Evolutionary conservation across 2,113 vertebrate genomes (phyloP), one percentile per base, ranked within the genome.

Genomic region (Strigops habroptila): DNA sequence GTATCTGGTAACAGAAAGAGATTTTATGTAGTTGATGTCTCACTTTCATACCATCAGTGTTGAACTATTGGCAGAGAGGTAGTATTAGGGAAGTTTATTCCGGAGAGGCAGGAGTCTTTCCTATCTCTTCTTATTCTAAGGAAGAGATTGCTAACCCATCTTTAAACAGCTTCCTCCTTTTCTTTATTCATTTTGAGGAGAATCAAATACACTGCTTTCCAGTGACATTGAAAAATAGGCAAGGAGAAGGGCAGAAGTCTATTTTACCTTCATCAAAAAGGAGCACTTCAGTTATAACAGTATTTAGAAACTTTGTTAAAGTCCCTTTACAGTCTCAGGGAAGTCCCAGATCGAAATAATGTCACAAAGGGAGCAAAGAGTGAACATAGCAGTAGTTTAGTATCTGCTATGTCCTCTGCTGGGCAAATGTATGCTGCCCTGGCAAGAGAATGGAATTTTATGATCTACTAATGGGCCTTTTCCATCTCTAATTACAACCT

Each of bases 401-500:
- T 88, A 52, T 48, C 88, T 78, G 51, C 77, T 93, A 0, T 82
- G 92, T 95, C 77, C 83, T 97, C 64, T 92, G 33, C 77, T 84
- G 62, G 55, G 55, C 2, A 6, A 91, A 92, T 71, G 57, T 71
- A 35, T 39, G 57, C 14, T 91, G 65, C 65, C 37, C 55, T 84
- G 88, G 91, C 68, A 84, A 83, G 43, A 75, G n/a, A 92, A 86
- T 14, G 27, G 43, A 74, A 92, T 90, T 97, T 92, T 82, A 91
- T 86, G 53, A 70, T 81, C 55, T 68, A 51, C 46, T 81, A 95
- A 93, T 83, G 48, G 64, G 30, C 25, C 44, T 95, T 90, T 91
- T 78, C 51, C 37, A 60, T 74, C 64, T 92, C 52, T 91, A 93
- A 96, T 95, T 94, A 60, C 37, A 69, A 73, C 78, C 79, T 90